Evolutionary conservation across 2,797 vertebrate species (phyloP).

Genomic region (Taenioides sp.): DNA sequence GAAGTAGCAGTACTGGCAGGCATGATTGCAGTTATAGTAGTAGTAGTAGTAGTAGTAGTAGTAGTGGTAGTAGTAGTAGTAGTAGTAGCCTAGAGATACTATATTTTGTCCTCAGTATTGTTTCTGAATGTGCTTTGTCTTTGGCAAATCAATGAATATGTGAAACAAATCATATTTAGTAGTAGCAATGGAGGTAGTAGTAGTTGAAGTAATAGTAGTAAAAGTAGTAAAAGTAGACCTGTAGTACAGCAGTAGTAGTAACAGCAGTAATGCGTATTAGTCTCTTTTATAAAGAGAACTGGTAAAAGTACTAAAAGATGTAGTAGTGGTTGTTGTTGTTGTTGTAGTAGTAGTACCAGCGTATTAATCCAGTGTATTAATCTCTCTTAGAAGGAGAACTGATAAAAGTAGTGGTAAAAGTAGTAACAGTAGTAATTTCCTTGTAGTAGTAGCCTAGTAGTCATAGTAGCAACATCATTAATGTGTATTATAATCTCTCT

Average conservation of each 20-base stretch:
- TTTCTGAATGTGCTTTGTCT: no score
- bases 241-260: neutral
- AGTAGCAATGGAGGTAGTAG: neutral
- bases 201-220: neutral
- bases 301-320: neutral
- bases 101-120: no score
- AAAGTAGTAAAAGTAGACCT: neutral
- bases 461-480: no score
- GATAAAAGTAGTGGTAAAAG: no score
- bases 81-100: no score
- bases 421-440: conserved; percentile 4
- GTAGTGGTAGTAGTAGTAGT: neutral
- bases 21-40: neutral
- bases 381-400: no score
- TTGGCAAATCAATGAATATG: neutral
- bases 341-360: no score
- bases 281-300: no score
- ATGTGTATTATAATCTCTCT: no score
- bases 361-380: no score
- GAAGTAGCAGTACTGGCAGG: no score
- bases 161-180: neutral
- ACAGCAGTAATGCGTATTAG: no score
- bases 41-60: neutral
- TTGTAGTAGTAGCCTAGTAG: neutral
- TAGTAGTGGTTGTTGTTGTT: neutral